phyloP scores from a whole-genome alignment of 2,797 vertebrate genomes.

The Channa striata region DNA sequence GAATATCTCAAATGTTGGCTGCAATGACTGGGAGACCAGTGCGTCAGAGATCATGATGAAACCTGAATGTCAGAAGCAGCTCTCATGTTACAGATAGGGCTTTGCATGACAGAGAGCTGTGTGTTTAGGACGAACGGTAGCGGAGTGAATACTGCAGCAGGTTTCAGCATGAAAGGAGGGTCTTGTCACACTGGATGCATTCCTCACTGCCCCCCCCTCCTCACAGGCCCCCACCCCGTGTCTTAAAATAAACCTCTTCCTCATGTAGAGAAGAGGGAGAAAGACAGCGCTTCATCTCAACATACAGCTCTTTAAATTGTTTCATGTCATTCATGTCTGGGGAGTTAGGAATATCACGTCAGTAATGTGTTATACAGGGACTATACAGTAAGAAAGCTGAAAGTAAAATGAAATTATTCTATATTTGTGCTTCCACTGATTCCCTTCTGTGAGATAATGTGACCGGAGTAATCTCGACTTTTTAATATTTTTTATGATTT shows the following conservation, averaged over 20 bases:
- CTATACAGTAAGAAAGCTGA: constrained; percentile 1
- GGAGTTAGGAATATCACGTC: not conserved
- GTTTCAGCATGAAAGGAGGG: constrained; percentile 69
- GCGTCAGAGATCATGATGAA: constrained; percentile 76
- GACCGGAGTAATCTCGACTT: not conserved
- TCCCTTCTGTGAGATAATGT: not conserved
- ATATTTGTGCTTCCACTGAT: not conserved
- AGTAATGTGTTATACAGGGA: not conserved
- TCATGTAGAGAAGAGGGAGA: constrained; percentile 44
- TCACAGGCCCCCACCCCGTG: not conserved
- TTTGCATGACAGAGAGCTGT: constrained; percentile 38
- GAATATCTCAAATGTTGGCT: constrained; percentile 52
- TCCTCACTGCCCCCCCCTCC: constrained; percentile 55
- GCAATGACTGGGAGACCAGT: constrained; percentile 47
- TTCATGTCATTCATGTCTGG: constrained; percentile 28
- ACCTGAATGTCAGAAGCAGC: constrained; percentile 58
- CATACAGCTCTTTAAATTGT: constrained; percentile 22
- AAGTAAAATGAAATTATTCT: not conserved
- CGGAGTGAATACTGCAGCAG: constrained; percentile 50
- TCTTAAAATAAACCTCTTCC: constrained; percentile 81
- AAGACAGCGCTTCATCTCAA: constrained; percentile 37
- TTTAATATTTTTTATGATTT: not conserved
- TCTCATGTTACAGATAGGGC: constrained; percentile 63
- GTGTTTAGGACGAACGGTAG: constrained; percentile 30
- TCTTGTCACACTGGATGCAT: constrained; percentile 72